Evolutionary conservation across 2,888 invertebrate genomes (phyloP).

Genomic region (Salticus scenicus): DNA sequence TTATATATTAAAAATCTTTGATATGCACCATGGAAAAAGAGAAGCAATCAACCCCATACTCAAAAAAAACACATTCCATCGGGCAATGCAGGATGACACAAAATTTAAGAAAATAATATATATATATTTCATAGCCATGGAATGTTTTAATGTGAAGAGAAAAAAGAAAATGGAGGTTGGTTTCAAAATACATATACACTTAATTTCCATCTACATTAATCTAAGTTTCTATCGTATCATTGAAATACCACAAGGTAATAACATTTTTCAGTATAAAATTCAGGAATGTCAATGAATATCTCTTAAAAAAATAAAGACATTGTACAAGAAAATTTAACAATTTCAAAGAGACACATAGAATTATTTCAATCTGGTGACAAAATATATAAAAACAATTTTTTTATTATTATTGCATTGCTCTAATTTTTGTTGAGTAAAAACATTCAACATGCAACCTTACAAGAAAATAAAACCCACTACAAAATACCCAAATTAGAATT

Average conservation of each 20-base stretch:
- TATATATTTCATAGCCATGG: not conserved
- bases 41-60: no score
- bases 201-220: not conserved
- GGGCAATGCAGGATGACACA: no score
- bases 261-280: conserved; percentile 64
- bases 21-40: no score
- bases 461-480: conserved; percentile 53
- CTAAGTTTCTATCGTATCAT: not conserved
- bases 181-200: not conserved
- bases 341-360: conserved; percentile 24
- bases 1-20: no score
- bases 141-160: not conserved
- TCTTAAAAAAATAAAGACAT: conserved; percentile 66
- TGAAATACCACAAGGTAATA: conserved; percentile 15
- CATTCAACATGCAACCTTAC: conserved; percentile 48
- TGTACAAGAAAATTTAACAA: conserved; percentile 66
- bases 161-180: not conserved
- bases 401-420: conserved; percentile 50
- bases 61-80: no score
- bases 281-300: conserved; percentile 66
- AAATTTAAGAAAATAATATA: not conserved
- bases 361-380: conserved; percentile 37
- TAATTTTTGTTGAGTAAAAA: conserved; percentile 49
- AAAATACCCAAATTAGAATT: conserved; percentile 47
- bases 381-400: conserved; percentile 67